Percentiles rank a stretch among this genome's conserved stretches.
Conservation (phyloP, 2,888 invertebrate species). For the Pterobdella sp. region DNA sequence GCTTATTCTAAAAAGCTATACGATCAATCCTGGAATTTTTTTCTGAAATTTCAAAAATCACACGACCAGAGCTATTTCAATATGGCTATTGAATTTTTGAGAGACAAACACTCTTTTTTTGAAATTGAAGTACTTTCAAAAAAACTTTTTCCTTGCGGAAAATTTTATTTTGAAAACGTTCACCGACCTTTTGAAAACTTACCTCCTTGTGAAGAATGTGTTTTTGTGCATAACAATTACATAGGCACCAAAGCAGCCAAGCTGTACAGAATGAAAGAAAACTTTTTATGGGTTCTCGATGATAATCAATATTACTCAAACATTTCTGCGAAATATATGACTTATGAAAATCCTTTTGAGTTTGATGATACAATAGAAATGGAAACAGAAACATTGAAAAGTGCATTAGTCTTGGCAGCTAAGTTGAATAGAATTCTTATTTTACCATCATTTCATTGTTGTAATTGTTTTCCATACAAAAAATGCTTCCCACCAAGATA, state of each 20-base stretch:
- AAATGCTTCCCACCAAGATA: conserved; percentile 30
- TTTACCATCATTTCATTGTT: conserved; percentile 37
- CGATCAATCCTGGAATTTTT: conserved; percentile 31
- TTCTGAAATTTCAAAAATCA: conserved; percentile 30
- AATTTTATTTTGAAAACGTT: conserved; percentile 36
- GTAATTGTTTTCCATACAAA: conserved; percentile 29
- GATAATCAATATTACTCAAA: conserved; percentile 34
- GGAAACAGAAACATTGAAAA: conserved; percentile 32
- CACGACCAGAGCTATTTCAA: conserved; percentile 36
- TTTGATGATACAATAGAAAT: conserved; percentile 13
- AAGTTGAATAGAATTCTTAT: conserved; percentile 33
- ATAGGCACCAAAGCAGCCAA: conserved; percentile 35
- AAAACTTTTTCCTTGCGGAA: conserved; percentile 34
- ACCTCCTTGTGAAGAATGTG: conserved; percentile 33
- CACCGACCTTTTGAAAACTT: conserved; percentile 33
- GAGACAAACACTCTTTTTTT: conserved; percentile 10
- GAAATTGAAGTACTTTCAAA: conserved; percentile 28
- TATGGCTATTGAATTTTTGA: conserved; percentile 29
- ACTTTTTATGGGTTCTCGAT: conserved; percentile 36
- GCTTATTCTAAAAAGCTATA: conserved; percentile 29
- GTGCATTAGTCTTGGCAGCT: conserved; percentile 33
- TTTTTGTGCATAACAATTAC: conserved; percentile 38
- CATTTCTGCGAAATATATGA: conserved; percentile 31
- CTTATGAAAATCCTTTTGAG: conserved; percentile 36
- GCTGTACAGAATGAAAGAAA: conserved; percentile 37